Conservation (phyloP, 2,113 vertebrate species). For the Puntigrus tetrazona region DNA sequence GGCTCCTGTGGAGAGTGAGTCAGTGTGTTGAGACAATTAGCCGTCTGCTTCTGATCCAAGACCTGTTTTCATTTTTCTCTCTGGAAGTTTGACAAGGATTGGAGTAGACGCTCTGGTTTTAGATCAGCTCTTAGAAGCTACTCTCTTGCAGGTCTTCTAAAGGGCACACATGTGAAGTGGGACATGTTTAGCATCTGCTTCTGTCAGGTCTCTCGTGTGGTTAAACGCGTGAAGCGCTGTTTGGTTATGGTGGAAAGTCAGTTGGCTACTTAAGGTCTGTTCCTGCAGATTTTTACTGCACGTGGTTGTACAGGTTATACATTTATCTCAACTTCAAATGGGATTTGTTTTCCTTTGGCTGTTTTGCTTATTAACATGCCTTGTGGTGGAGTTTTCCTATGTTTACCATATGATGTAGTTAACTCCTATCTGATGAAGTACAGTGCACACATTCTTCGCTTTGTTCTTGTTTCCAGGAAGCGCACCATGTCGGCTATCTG, state of each 20-base stretch:
- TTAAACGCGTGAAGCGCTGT: slow-evolving; percentile 38
- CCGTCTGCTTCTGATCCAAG: slow-evolving; percentile 31
- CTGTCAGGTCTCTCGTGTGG: slow-evolving; percentile 51
- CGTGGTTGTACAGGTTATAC: background rate
- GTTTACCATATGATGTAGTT: background rate
- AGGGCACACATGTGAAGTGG: slow-evolving; percentile 39
- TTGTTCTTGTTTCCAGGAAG: slow-evolving; percentile 68
- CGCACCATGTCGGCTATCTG: slow-evolving; percentile 77
- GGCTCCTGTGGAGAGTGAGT: slow-evolving; percentile 61
- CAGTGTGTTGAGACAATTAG: slow-evolving; percentile 47
- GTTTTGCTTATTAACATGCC: background rate
- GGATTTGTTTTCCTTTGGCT: background rate
- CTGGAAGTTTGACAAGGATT: slow-evolving; percentile 25
- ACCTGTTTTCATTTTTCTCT: slow-evolving; percentile 10
- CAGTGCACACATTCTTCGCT: slow-evolving; percentile 21
- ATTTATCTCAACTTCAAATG: background rate
- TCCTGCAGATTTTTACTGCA: background rate
- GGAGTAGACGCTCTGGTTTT: background rate
- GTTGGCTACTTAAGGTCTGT: background rate
- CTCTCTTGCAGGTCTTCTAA: slow-evolving; percentile 4
- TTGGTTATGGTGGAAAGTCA: slow-evolving; percentile 24
- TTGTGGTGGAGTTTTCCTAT: background rate
- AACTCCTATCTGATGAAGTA: background rate
- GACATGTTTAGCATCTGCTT: slow-evolving; percentile 53
- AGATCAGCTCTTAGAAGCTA: slow-evolving; percentile 3